A percentile compares a stretch with the other conserved stretches of the same genome.
Conservation (phyloP, 1,140 invertebrate species). For the Trichoplusia ni region DNA sequence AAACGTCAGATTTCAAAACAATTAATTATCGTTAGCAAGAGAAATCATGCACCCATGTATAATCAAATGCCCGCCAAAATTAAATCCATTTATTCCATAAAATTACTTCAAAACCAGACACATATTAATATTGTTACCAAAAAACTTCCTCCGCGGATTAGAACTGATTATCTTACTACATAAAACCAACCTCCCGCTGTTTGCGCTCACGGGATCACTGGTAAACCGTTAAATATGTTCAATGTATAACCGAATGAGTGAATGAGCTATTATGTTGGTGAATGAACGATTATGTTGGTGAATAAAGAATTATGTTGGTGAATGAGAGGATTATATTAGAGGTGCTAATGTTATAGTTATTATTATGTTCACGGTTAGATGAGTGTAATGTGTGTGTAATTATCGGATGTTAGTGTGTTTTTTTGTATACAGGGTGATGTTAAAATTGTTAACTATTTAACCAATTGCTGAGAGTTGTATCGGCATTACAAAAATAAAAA, state of each 20-base stretch:
- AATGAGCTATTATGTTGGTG: constrained; percentile 20
- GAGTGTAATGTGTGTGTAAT: constrained; percentile 9
- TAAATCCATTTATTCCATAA: too few species aligned
- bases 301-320: constrained; percentile 20
- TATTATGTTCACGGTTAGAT: constrained; percentile 21
- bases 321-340: constrained; percentile 24
- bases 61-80: too few species aligned
- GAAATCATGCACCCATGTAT: too few species aligned
- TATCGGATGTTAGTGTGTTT: not conserved
- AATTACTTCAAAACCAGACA: too few species aligned
- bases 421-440: not conserved
- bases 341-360: constrained; percentile 13
- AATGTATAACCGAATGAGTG: constrained; percentile 9
- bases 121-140: too few species aligned
- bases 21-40: too few species aligned
- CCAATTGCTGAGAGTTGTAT: too few species aligned
- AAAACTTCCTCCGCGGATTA: not conserved
- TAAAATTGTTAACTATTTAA: too few species aligned
- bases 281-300: constrained; percentile 18
- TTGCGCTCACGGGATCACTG: not conserved
- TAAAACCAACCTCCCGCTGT: constrained; percentile 16
- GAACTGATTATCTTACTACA: constrained; percentile 6
- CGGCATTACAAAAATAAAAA: too few species aligned
- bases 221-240: constrained; percentile 31
- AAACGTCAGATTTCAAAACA: too few species aligned